A percentile compares a stretch with the other conserved stretches of the same genome.
Conservation (phyloP, 2,888 invertebrate genomes). For the Tetropium fuscum region DNA sequence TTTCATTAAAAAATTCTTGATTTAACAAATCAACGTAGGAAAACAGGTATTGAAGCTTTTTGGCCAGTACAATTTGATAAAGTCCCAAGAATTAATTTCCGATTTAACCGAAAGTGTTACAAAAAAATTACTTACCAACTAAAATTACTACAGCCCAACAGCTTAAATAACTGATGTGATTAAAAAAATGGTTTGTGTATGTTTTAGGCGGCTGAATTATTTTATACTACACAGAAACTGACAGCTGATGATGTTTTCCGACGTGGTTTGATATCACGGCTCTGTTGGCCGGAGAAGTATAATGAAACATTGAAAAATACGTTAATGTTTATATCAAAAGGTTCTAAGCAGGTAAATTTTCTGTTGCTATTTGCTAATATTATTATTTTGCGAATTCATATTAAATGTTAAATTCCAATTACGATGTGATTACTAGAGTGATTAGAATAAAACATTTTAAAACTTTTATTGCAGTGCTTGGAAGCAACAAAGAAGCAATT, state of each 20-base stretch:
- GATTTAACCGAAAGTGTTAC: too few relatives aligned
- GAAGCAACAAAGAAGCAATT: constrained; percentile 71
- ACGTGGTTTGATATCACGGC: constrained; percentile 84
- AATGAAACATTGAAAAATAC: constrained; percentile 79
- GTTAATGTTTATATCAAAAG: constrained; percentile 76
- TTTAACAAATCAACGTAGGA: too few relatives aligned
- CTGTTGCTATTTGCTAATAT: too few relatives aligned
- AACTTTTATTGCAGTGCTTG: constrained; percentile 71
- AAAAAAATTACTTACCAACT: too few relatives aligned
- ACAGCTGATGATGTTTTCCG: constrained; percentile 84
- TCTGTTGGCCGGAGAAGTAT: constrained; percentile 82
- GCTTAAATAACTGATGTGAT: too few relatives aligned
- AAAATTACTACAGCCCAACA: too few relatives aligned
- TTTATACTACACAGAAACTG: constrained; percentile 78
- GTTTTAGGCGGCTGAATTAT: constrained; percentile 75
- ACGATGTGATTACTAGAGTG: background rate
- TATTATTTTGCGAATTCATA: too few relatives aligned
- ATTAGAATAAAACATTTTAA: background rate
- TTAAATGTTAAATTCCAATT: too few relatives aligned
- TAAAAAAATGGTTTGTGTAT: background rate
- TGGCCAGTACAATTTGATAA: too few relatives aligned
- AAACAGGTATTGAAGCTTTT: too few relatives aligned
- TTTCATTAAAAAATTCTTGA: too few relatives aligned
- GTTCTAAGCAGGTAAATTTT: constrained; percentile 77
- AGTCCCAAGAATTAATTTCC: too few relatives aligned